A percentile compares a stretch with the other conserved stretches of the same genome.
Evolutionary conservation across 1,140 invertebrate genomes (phyloP).

Genomic region (Bicyclus anynana): DNA sequence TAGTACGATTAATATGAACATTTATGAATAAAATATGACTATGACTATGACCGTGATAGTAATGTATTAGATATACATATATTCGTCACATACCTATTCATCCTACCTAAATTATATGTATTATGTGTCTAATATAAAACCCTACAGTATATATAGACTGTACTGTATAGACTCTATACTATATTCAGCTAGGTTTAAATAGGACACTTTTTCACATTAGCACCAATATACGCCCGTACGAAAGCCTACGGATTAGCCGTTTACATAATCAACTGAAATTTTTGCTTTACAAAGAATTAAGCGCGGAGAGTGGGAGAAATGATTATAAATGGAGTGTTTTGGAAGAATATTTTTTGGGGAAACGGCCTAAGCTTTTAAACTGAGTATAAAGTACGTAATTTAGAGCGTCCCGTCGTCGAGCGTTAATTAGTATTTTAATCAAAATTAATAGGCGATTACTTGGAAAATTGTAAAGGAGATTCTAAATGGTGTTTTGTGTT

Average conservation of each 20-base stretch:
- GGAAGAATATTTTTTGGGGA: constrained; percentile 63
- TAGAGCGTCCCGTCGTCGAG: constrained; percentile 47
- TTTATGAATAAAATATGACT: too few species aligned
- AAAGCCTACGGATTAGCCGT: constrained; percentile 45
- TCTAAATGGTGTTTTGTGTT: constrained; percentile 4
- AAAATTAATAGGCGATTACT: constrained; percentile 72
- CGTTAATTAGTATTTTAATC: constrained; percentile 72
- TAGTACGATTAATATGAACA: too few species aligned
- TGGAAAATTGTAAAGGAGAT: constrained; percentile 36
- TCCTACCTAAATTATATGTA: too few species aligned
- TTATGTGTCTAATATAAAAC: too few species aligned
- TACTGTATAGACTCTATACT: background rate
- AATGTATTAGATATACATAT: too few species aligned
- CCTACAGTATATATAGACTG: too few species aligned
- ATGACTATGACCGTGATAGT: too few species aligned
- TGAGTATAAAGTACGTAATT: constrained; percentile 58
- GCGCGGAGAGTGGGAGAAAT: constrained; percentile 32
- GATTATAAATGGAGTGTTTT: constrained; percentile 38
- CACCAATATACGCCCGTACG: constrained; percentile 21
- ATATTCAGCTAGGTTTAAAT: constrained; percentile 2
- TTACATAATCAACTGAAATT: constrained; percentile 58
- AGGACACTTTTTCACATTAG: constrained; percentile 18
- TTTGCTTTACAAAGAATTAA: constrained; percentile 50
- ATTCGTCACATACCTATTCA: too few species aligned
- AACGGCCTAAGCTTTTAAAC: constrained; percentile 58